phyloP scores from a whole-genome alignment of 1,140 invertebrate species.

The Drosophila kikkawai region DNA sequence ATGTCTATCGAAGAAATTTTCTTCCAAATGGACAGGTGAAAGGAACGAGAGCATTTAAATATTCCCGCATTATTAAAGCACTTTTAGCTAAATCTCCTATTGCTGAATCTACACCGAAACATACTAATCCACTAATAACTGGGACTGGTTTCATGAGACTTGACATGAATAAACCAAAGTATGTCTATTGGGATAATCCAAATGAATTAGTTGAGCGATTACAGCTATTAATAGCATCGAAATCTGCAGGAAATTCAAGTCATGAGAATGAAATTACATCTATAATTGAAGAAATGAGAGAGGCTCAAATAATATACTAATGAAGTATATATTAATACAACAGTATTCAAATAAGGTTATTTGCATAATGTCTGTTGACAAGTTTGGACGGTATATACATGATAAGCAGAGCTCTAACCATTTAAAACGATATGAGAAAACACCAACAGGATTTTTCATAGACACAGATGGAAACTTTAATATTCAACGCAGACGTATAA shows the following conservation, averaged over 20 bases:
- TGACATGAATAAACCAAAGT: too few species aligned
- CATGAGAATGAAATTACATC: background rate
- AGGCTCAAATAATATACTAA: background rate
- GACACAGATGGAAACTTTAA: too few species aligned
- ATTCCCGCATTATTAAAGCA: too few species aligned
- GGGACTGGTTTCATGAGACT: too few species aligned
- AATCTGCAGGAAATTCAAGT: background rate
- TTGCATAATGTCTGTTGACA: background rate
- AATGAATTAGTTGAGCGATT: too few species aligned
- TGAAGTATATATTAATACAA: background rate
- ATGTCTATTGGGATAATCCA: background rate
- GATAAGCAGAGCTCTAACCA: too few species aligned
- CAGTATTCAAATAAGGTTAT: background rate
- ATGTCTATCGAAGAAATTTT: background rate
- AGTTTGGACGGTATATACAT: background rate
- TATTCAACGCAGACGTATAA: too few species aligned
- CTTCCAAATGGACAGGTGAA: background rate
- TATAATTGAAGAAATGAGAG: background rate
- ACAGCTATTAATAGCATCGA: too few species aligned
- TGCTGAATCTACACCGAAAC: background rate
- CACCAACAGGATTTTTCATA: too few species aligned
- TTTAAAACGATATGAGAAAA: too few species aligned
- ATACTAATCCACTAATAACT: too few species aligned
- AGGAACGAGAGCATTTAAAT: background rate
- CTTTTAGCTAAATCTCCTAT: too few species aligned